Conservation (phyloP, 2,888 invertebrate species). For the Spodoptera picta region DNA sequence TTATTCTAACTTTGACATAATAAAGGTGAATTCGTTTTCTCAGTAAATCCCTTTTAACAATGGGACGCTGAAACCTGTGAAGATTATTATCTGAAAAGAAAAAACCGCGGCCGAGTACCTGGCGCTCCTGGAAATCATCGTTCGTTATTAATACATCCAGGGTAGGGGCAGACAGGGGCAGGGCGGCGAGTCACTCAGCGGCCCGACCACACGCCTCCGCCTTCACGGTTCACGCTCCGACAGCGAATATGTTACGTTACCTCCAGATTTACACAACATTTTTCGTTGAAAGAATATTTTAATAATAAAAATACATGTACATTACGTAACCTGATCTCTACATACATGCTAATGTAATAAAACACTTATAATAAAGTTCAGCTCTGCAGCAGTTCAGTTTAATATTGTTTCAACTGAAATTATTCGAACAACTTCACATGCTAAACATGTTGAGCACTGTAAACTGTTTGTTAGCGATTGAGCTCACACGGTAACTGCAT, state of each 20-base stretch:
- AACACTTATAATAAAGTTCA: too few relatives aligned
- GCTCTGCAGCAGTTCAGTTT: too few relatives aligned
- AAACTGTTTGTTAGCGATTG: slow-evolving; percentile 7
- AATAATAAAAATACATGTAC: too few relatives aligned
- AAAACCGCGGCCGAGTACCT: background rate
- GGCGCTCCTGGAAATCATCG: slow-evolving; percentile 9
- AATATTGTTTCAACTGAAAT: too few relatives aligned
- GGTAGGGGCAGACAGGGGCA: background rate
- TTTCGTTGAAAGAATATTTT: too few relatives aligned
- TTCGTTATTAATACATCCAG: slow-evolving; percentile 31
- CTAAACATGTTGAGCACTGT: slow-evolving; percentile 1
- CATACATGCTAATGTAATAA: too few relatives aligned
- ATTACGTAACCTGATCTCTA: too few relatives aligned
- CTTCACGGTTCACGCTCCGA: slow-evolving; percentile 16
- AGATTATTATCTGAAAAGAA: slow-evolving; percentile 25
- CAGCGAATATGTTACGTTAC: slow-evolving; percentile 9
- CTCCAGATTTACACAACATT: slow-evolving; percentile 18
- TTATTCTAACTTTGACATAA: too few relatives aligned
- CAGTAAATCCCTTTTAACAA: slow-evolving; percentile 11
- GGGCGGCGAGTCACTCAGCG: slow-evolving; percentile 19
- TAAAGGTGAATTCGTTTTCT: background rate
- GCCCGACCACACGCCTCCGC: slow-evolving; percentile 14
- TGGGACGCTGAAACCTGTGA: slow-evolving; percentile 10
- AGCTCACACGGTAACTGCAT: slow-evolving; percentile 16
- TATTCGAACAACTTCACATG: too few relatives aligned